These are phyloP conservation scores for Drosophila picticornis DNA, from an alignment of 2,888 invertebrate species.

Conservation along the genomic window DNA sequence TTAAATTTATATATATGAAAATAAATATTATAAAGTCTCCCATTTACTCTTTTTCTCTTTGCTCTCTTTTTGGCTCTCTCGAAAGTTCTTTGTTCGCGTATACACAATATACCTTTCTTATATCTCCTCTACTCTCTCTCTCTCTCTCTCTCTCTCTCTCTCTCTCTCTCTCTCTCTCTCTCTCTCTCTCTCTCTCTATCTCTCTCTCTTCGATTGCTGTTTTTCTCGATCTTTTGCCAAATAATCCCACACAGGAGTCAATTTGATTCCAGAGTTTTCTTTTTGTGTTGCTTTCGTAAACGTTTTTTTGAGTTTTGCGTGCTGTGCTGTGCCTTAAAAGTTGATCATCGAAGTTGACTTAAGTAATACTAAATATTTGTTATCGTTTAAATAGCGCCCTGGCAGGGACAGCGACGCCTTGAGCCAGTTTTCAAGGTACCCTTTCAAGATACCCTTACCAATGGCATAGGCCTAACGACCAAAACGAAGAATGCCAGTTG, in stretches of 20 bases:
- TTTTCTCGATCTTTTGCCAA: neutral
- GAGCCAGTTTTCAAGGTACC: neutral
- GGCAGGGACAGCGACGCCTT: neutral
- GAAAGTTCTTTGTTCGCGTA: neutral
- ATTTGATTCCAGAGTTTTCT: neutral
- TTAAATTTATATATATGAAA: no score
- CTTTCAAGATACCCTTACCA: neutral
- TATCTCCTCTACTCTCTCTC: neutral
- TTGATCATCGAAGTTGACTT: neutral
- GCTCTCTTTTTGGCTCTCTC: neutral
- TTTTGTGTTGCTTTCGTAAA: constrained; percentile 4
- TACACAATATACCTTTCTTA: neutral
- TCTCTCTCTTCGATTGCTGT: neutral
- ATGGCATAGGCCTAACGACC: neutral
- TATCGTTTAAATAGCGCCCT: neutral
- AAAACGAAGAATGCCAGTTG: constrained; percentile 2
- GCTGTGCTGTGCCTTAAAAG: neutral
- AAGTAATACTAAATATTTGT: neutral
- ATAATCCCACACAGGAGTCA: no score
- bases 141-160: neutral
- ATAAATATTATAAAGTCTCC: neutral
- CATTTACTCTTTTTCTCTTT: neutral
- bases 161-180: neutral
- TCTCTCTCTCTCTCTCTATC: neutral
- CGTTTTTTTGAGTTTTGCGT: neutral